phyloP scores from a whole-genome alignment of 2,113 vertebrate genomes.

The Amblyopsis rosae region DNA sequence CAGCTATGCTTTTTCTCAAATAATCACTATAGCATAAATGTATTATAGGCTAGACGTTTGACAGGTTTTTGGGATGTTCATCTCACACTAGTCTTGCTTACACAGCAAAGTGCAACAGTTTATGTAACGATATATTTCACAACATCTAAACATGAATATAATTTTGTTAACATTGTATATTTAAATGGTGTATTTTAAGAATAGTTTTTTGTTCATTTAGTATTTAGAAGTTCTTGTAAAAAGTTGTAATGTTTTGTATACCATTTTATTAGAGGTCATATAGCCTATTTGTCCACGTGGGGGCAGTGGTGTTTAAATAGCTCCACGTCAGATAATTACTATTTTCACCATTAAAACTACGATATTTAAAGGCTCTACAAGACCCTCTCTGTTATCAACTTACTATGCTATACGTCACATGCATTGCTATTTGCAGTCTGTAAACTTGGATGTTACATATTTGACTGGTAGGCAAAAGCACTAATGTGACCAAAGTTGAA shows the following conservation, averaged over 20 bases:
- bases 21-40: too few species aligned
- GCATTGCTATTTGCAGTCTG: neutral
- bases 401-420: neutral
- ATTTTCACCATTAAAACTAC: too few species aligned
- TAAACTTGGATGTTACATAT: conserved; percentile 4
- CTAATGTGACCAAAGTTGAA: conserved; percentile 6
- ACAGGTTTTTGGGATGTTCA: too few species aligned
- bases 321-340: too few species aligned
- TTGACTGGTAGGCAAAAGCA: conserved; percentile 1
- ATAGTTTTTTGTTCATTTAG: neutral
- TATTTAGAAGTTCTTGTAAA: neutral
- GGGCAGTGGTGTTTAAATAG: conserved; percentile 38
- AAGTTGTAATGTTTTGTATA: conserved; percentile 1
- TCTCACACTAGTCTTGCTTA: too few species aligned
- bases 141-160: too few species aligned
- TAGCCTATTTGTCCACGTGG: conserved; percentile 26
- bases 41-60: too few species aligned
- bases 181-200: too few species aligned
- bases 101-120: too few species aligned
- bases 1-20: neutral
- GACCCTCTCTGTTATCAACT: neutral
- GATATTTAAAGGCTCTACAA: neutral
- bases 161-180: too few species aligned
- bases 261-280: conserved; percentile 10
- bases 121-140: too few species aligned